Conservation (phyloP, 2,113 vertebrate species). For the Micronycteris hirsuta region DNA sequence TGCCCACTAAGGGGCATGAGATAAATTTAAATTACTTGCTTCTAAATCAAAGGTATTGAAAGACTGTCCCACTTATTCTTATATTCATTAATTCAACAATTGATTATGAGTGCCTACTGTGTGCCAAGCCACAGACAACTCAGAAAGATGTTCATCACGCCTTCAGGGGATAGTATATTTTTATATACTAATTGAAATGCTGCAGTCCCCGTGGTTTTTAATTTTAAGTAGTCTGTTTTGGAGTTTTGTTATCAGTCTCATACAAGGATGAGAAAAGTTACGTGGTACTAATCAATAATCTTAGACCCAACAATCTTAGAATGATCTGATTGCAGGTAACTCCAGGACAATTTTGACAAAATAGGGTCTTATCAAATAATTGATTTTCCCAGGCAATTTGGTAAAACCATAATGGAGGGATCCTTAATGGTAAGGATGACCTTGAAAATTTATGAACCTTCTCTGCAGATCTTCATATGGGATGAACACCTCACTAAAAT, state of each 20-base stretch:
- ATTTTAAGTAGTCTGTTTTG: background rate
- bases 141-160: background rate
- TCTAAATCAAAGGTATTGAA: slow-evolving; percentile 12
- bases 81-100: slow-evolving; percentile 7
- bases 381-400: background rate
- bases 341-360: background rate
- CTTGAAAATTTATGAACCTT: background rate
- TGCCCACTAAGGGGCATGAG: background rate
- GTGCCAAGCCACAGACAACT: background rate
- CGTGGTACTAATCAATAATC: background rate
- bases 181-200: background rate
- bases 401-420: background rate
- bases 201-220: background rate
- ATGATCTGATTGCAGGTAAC: background rate
- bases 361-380: background rate
- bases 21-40: background rate
- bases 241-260: background rate
- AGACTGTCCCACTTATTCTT: background rate
- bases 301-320: slow-evolving; percentile 19
- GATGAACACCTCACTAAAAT: background rate
- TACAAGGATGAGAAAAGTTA: background rate
- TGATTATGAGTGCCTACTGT: background rate
- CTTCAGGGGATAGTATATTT: background rate
- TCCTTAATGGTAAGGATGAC: background rate
- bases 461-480: slow-evolving; percentile 10